Base-by-base conservation (phyloP, 2,888 invertebrate genomes). In the Dasypolia templi region DNA sequence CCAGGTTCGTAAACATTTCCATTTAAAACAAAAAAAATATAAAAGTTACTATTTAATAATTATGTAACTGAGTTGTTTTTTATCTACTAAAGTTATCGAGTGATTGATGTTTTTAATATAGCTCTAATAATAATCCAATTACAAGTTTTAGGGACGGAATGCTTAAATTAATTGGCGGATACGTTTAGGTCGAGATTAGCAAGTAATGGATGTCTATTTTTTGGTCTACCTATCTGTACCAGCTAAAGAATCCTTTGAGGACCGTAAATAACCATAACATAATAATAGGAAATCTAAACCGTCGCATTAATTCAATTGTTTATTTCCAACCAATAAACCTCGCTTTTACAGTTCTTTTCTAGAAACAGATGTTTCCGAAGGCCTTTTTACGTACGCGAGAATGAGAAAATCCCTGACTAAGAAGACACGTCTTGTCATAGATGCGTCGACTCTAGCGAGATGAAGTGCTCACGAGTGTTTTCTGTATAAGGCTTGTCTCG, bases 1-100 rank as follows among this genome's bases (percentile, higher is more conserved):
- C 67, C 11, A 29, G 42, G 56, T 35, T 61, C 19, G 53, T 53
- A 0, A 71, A 74, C 55, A 68, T 74, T 65, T 83, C 75, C 83
- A 79, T n/a, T 6, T 29, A 35, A 19, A 32, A 11, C 7, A 32
- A n/a, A n/a, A 29, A 32, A 58, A 12, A n/a, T 2, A 66, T 66
- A 22, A 35, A 42, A 49, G 1, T 35, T 9, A 44, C 11, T 35
- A 44, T 44, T 59, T 62, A 51, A 75, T 62, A 35, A 75, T 32
- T 42, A 53, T 2, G n/a, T 49, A 35, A 53, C 42, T 22, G 35
- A 53, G 42, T 32, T 42, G 17, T 32, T 26, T 74, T 49, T 42
- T 61, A 14, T 17, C 19, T 61, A 29, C 22, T 53, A 14, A 35
- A 44, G 6, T 35, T 29, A 35, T 11, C 29, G 29, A 64, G n/a